Conservation (phyloP, 2,888 invertebrate genomes). For the Achlya flavicornis region DNA sequence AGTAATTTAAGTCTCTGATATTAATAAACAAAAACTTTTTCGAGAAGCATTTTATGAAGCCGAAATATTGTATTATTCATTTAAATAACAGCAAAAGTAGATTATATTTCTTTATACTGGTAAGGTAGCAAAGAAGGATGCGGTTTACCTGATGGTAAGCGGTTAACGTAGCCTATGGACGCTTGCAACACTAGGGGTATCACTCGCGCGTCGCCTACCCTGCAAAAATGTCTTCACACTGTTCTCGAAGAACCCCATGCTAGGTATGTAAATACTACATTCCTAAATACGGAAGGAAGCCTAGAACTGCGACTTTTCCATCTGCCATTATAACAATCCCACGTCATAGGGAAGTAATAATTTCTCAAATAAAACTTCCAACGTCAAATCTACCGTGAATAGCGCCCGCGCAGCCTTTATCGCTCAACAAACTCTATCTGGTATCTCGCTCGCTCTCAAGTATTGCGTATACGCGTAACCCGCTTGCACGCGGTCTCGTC, state of each 20-base stretch:
- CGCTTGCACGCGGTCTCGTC: slow-evolving; percentile 26
- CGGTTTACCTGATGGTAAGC: too few species aligned
- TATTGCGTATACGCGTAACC: slow-evolving; percentile 19
- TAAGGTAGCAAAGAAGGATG: too few species aligned
- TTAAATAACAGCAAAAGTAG: background rate
- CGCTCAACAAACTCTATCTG: slow-evolving; percentile 60
- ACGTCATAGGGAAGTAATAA: slow-evolving; percentile 62
- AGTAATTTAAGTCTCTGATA: too few species aligned
- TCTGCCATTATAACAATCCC: slow-evolving; percentile 26
- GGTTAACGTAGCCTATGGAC: too few species aligned
- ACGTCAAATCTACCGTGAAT: slow-evolving; percentile 55
- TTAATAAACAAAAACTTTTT: too few species aligned
- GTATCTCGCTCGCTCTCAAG: slow-evolving; percentile 32
- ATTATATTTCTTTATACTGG: too few species aligned
- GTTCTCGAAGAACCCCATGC: too few species aligned
- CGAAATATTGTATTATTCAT: background rate
- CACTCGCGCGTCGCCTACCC: too few species aligned
- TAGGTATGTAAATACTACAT: slow-evolving; percentile 17
- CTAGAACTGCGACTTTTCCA: background rate
- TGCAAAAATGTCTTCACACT: too few species aligned
- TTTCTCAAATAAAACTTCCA: slow-evolving; percentile 61
- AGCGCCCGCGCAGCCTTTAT: slow-evolving; percentile 63
- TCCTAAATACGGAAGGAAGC: slow-evolving; percentile 41
- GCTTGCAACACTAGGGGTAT: too few species aligned
- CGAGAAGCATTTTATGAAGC: too few species aligned